Evolutionary conservation across 1,140 invertebrate species (phyloP), one percentile per base, ranked within the genome.

Genomic region (Camponotus vicinus): DNA sequence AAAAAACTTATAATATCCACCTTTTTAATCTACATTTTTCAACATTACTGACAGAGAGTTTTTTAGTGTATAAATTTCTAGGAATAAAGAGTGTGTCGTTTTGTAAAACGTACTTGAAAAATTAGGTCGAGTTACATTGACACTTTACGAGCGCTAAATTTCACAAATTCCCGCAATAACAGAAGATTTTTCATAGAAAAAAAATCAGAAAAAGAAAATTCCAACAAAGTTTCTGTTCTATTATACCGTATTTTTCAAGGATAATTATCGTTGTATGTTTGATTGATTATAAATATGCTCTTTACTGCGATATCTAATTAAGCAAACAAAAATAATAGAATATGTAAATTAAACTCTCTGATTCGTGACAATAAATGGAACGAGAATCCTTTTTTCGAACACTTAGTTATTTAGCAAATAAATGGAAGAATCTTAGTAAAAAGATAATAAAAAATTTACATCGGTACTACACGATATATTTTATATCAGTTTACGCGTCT

Each of bases 121-220:
- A 61, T 76, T 59, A 42, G 57, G 55, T 61, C 55, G 37, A 61
- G 55, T 61, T 42, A 40, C 57, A 61, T 76, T 61, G 73, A 61
- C 37, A 73, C 34, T 75, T 61, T 9, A 37, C 37, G 57, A 61
- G 55, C 21, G 7, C 4, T 55, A 76, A 76, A 76, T 76, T 42
- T 76, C 37, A 61, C 37, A 15, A 76, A 76, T 76, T 61, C n/a
- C 8, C 3, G 21, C 57, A 59, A 40, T 40, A 40, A 42, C 11
- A n/a, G 11, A 32, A 15, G 15, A 61, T 21, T 76, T 18, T 76
- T 61, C n/a, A 55, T 4, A 4, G 49, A 73, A 52, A 37, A 45
- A 61, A 27, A 27, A 27, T 27, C 27, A 27, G n/a, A 71, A 21
- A 42, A 52, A 52, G 7, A 15, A 3, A 76, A 61, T 27, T 11